phyloP scores from a whole-genome alignment of 2,888 invertebrate species.

The Coleophora flavipennella region DNA sequence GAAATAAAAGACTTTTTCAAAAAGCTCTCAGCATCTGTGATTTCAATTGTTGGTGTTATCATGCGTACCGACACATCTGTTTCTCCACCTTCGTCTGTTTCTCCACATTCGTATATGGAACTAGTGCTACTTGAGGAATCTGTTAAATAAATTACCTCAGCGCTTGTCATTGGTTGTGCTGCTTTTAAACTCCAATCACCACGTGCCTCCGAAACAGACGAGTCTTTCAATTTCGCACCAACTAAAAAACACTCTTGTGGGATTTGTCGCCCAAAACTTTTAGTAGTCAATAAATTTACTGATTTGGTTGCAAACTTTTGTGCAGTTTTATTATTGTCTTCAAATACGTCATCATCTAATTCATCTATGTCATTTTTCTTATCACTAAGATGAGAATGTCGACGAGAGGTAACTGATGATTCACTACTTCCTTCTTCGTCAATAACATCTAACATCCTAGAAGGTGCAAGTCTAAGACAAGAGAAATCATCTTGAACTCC shows the following conservation, averaged over 20 bases:
- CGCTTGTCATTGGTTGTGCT: conserved; percentile 69
- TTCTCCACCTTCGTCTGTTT: conserved; percentile 53
- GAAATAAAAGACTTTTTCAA: conserved; percentile 43
- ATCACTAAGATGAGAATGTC: conserved; percentile 66
- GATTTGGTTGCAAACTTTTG: conserved; percentile 27
- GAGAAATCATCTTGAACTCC: conserved; percentile 49
- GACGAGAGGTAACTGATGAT: conserved; percentile 71
- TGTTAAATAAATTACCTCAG: conserved; percentile 79
- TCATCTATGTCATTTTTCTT: conserved; percentile 61
- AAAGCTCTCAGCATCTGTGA: conserved; percentile 56
- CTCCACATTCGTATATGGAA: conserved; percentile 68
- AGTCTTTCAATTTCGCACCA: conserved; percentile 74
- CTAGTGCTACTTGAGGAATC: conserved; percentile 77
- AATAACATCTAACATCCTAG: conserved; percentile 82
- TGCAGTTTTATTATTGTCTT: conserved; percentile 35
- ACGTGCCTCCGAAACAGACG: conserved; percentile 71
- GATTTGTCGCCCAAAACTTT: conserved; percentile 40
- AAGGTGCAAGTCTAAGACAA: conserved; percentile 68
- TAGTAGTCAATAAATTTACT: conserved; percentile 32
- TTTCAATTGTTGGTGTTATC: conserved; percentile 66
- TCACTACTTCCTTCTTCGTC: conserved; percentile 82
- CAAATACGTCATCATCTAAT: conserved; percentile 65
- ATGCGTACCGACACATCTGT: conserved; percentile 62
- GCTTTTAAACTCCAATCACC: conserved; percentile 67
- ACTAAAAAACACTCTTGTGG: conserved; percentile 71